A percentile compares a stretch with the other conserved stretches of the same genome.
Conservation (phyloP, 2,113 vertebrate genomes). For the Mesitornis unicolor region DNA sequence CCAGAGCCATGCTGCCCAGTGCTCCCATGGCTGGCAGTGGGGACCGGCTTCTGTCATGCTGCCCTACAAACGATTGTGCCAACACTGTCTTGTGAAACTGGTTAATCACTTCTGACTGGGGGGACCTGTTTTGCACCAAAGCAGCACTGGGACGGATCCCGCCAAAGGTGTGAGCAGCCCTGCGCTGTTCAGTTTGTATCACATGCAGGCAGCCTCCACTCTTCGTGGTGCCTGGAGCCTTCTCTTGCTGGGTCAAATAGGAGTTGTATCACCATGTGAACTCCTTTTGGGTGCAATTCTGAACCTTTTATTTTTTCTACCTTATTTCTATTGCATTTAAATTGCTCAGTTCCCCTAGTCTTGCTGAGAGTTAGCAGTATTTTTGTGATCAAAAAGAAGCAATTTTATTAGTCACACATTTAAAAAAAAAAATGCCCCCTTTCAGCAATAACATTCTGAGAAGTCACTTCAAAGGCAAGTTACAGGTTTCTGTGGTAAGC, state of each 20-base stretch:
- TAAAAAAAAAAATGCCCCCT: background rate
- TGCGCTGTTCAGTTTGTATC: background rate
- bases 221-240: background rate
- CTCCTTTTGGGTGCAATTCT: background rate
- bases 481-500: background rate
- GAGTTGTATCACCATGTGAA: background rate
- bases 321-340: background rate
- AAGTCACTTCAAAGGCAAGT: background rate
- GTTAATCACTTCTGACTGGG: background rate
- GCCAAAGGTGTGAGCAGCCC: background rate
- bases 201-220: background rate
- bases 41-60: background rate
- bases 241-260: background rate
- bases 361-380: background rate
- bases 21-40: background rate
- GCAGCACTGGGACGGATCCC: background rate
- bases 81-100: background rate
- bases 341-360: background rate
- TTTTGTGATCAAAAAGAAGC: background rate
- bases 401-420: background rate
- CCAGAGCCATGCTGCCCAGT: background rate
- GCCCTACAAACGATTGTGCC: background rate
- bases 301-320: background rate
- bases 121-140: background rate
- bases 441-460: background rate